Base-by-base conservation (phyloP, 2,888 invertebrate species). In the Drosophila nr. perissopoda region DNA sequence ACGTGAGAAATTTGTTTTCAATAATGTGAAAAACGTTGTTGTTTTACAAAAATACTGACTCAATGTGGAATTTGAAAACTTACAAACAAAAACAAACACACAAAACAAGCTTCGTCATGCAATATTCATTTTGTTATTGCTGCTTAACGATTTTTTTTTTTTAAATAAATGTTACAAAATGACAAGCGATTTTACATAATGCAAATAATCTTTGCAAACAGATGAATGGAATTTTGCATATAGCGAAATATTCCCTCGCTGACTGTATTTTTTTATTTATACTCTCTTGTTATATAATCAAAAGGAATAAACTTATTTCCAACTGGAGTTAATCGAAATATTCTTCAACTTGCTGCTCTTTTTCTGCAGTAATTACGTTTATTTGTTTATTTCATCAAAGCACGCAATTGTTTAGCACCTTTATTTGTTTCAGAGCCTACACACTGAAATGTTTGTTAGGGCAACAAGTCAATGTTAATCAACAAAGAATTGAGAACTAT, bases 1-100 rank as follows among this genome's bases (percentile, higher is more conserved):
- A 75, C 83, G 68, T 73, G 79, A 69, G 70, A 63, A 33, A 53
- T 71, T 66, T 57, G 67, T 87, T 85, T 70, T 72, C 79, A 71
- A 52, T 63, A 74, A 76, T 72, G 68, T 59, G 52, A 67, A 85
- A 70, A 45, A 52, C 51, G 60, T 65, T 63, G 42, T 40, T 60
- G 61, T 42, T 27, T 38, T 58, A 36, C 16, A 34, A 25, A 42
- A 27, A 53, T 31, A 25, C 25, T 52, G 38, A 7, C 27, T 8
- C 34, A 10, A 27, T 48, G 31, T 11, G 18, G 16, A 38, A 36
- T 27, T 16, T 2, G 7, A 45, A 45, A 25, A 25, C 21, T 16
- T 4, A 45, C 45, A 45, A 45, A 45, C 21, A 21, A 21, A 2
- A 11, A 40, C 2, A 11, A 13, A 13, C 13, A 6, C 21, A 13